Percentiles rank a stretch among this genome's conserved stretches.
phyloP scores from a whole-genome alignment of 1,140 invertebrate genomes.

The Pinna nobilis region DNA sequence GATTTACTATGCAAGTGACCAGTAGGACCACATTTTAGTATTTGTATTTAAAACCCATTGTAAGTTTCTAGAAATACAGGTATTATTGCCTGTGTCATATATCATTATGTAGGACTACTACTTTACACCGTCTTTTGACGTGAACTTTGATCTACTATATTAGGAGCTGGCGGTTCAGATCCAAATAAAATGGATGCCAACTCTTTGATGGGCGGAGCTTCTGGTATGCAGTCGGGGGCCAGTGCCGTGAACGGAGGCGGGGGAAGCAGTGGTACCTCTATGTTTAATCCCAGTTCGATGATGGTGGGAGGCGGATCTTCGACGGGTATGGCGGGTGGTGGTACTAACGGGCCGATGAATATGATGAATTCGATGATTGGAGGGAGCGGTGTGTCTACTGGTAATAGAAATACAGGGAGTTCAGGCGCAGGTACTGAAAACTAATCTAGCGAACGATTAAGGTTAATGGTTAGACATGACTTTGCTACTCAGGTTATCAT shows the following conservation, averaged over 20 bases:
- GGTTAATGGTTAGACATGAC: too few relatives aligned
- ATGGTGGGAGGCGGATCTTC: constrained; percentile 22
- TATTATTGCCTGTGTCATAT: too few relatives aligned
- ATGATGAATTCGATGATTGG: constrained; percentile 28
- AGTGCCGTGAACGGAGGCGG: constrained; percentile 9
- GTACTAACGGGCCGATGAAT: constrained; percentile 29
- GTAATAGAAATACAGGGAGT: neutral
- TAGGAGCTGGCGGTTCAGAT: constrained; percentile 22
- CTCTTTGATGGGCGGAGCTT: constrained; percentile 38
- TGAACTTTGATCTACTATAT: neutral
- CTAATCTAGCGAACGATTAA: too few relatives aligned
- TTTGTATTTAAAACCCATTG: too few relatives aligned
- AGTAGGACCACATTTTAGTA: too few relatives aligned
- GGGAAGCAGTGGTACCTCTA: neutral
- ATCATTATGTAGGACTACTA: too few relatives aligned
- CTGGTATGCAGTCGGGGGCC: constrained; percentile 32
- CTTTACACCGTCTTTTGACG: too few relatives aligned
- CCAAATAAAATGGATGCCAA: constrained; percentile 37
- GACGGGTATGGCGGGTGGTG: neutral
- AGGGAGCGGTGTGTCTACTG: too few relatives aligned
- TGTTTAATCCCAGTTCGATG: constrained; percentile 23
- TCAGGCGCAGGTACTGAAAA: neutral
- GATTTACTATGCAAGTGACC: too few relatives aligned
- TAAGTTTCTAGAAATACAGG: too few relatives aligned
- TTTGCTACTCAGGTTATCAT: too few relatives aligned